phyloP scores from a whole-genome alignment of 2,888 invertebrate species.

The Sarcophaga subvicina region DNA sequence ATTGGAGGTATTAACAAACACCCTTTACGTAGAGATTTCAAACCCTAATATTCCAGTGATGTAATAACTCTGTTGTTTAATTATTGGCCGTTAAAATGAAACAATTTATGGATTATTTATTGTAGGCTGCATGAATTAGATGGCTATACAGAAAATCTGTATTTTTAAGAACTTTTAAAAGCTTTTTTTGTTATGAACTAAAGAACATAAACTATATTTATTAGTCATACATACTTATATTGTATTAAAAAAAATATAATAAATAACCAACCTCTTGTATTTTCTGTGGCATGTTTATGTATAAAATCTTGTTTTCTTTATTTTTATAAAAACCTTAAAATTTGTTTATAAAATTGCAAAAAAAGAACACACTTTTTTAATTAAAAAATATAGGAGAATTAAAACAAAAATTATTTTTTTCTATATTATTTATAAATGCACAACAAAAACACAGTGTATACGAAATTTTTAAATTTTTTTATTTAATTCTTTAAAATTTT shows the following conservation, averaged over 20 bases:
- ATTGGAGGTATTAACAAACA: too few species aligned
- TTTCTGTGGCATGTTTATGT: conserved; percentile 50
- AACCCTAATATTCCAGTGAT: too few species aligned
- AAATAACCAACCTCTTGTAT: conserved; percentile 54
- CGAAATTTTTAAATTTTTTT: conserved; percentile 25
- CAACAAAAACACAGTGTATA: neutral
- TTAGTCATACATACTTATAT: too few species aligned
- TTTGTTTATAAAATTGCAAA: conserved; percentile 36
- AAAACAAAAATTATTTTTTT: neutral
- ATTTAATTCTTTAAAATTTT: conserved; percentile 28
- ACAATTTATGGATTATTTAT: too few species aligned
- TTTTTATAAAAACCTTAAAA: conserved; percentile 10
- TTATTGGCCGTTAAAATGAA: too few species aligned
- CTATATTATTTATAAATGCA: conserved; percentile 55
- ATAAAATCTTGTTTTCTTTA: neutral
- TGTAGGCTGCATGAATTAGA: too few species aligned
- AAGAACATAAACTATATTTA: too few species aligned
- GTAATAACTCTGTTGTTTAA: too few species aligned
- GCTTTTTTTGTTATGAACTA: too few species aligned
- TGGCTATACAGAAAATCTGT: too few species aligned
- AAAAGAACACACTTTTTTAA: conserved; percentile 40
- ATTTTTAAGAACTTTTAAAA: too few species aligned
- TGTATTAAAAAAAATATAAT: neutral
- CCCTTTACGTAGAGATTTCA: too few species aligned
- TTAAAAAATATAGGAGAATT: conserved; percentile 15